Evolutionary conservation across 2,888 invertebrate species (phyloP), one percentile per base, ranked within the genome.

Genomic region (Trissoscelio sp.): DNA sequence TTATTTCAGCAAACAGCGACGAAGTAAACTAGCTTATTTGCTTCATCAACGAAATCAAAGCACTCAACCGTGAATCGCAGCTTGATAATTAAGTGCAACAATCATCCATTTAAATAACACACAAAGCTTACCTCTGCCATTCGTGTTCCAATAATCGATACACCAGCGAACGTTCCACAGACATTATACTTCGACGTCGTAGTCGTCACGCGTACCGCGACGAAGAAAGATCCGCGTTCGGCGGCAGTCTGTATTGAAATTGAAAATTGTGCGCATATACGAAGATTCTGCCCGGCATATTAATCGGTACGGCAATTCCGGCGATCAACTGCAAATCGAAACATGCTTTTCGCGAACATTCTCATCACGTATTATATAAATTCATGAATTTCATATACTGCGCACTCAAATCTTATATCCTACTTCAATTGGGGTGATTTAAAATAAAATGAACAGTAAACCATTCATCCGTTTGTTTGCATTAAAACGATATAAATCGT

Each of bases 211-310:
- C 82, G 60, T 60, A 18, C 48, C 82, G 77, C 57, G 90, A 89
- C 80, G 92, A 92, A 84, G 93, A 93, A 69, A 93, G 83, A 0
- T 92, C 89, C 39, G 93, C 92, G 85, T 94, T 94, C 64, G 88
- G 86, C 55, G 93, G 93, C 82, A 94, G 89, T 0, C 89, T 28
- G 86, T 94, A 95, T 86, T 95, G 95, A 88, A 94, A 95, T 88
- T 95, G 95, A 78, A 95, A 92, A 88, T 95, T 95, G 62, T 93
- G 92, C 0, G 92, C 93, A 79, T 94, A 94, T 0, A 92, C 90
- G 82, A 95, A 87, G 67, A 91, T 92, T 67, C 94, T 90, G 51
- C 93, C 93, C 0, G 92, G 91, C 6, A 93, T 92, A 24, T 92
- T 91, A 4, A 95, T 91, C 0, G 95, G 95, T 0, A 93, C 87